Evolutionary conservation across 2,888 invertebrate species (phyloP), one percentile per base, ranked within the genome.

Genomic region (Congeria kusceri): DNA sequence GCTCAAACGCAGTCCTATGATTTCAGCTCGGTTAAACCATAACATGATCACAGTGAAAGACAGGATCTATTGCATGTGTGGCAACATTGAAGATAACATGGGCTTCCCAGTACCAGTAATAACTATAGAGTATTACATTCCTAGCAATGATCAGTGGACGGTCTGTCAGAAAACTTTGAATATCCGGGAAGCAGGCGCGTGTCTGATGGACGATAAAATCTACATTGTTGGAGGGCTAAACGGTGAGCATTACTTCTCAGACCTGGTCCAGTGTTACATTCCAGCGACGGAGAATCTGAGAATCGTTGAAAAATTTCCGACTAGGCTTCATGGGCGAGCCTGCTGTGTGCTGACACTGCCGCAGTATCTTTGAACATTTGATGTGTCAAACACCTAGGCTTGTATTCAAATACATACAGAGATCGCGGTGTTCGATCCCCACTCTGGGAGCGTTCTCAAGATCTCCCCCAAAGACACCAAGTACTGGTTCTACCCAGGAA

Each of bases 181-280:
- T 71, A 92, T 93, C 62, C 87, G 92, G 3, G 92, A 92, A 77
- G 92, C 93, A 11, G 93, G 93, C 0, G 87, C 90, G 5, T 89
- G 89, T 75, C 87, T 90, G 13, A 62, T 91, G 49, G 88, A 91
- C 44, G 83, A 88, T 57, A 86, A 85, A 53, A 89, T 93, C 39
- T 92, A 90, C 82, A 90, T 93, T 62, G 91, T 92, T n/a, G 93
- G 93, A 1, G 92, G 93, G 23, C 91, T 92, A 28, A 92, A 91
- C 72, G 91, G 91, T 20, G 91, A 92, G 69, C 92, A 92, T 67
- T 91, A 91, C 77, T 91, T 89, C 71, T 92, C 92, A 3, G 91
- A 93, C 70, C 71, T 91, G 1, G 84, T 93, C 2, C 91, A 92
- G 76, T 83, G 80, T 47, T 93, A 89, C 74, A 86, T 89, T 32